Evolutionary conservation across 2,797 vertebrate species (phyloP).

Genomic region (Mus minutoides): DNA sequence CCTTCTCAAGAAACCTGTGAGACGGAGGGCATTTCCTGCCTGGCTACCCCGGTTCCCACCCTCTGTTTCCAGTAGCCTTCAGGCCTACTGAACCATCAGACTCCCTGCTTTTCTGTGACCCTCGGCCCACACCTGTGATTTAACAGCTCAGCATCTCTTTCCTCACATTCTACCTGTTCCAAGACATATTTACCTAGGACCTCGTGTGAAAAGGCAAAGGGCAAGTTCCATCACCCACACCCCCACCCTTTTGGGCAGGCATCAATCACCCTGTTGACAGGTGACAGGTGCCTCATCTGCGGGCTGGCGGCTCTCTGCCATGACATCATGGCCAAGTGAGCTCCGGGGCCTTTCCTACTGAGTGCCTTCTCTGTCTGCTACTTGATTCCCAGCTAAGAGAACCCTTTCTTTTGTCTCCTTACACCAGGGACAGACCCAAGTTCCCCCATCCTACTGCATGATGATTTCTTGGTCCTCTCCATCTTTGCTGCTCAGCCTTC

Average conservation of each 20-base stretch:
- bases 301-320: background rate
- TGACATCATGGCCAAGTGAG: background rate
- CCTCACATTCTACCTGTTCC: accelerated
- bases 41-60: conserved; percentile 64
- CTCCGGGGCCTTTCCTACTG: background rate
- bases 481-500: background rate
- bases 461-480: no score
- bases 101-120: background rate
- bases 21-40: conserved; percentile 68
- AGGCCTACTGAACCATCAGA: background rate
- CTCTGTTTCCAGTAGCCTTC: accelerated
- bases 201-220: background rate
- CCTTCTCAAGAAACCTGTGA: conserved; percentile 76
- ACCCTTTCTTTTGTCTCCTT: background rate
- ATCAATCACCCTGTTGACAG: accelerated
- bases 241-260: accelerated
- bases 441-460: background rate
- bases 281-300: accelerated
- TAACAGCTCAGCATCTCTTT: accelerated
- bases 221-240: accelerated
- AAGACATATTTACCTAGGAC: background rate
- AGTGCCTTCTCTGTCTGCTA: accelerated
- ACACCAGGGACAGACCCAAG: background rate
- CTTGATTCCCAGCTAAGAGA: background rate
- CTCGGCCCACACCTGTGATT: background rate